These are phyloP conservation scores for Sprattus sprattus DNA, from an alignment of 2,113 vertebrate species.

Conservation along the genomic window DNA sequence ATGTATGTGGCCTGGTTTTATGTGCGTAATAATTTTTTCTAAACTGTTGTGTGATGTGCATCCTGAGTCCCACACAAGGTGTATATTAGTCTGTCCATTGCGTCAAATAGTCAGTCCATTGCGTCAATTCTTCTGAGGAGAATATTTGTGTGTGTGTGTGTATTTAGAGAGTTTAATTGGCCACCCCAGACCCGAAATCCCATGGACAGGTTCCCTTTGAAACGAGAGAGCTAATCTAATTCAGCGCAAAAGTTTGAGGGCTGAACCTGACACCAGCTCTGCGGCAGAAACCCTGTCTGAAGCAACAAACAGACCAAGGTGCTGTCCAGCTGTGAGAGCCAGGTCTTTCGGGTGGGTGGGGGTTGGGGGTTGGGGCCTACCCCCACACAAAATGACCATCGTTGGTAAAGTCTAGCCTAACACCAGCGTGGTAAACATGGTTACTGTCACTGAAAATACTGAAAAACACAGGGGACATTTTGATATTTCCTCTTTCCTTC, in stretches of 20 bases:
- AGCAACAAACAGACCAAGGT: slow-evolving; percentile 14
- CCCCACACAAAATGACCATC: neutral
- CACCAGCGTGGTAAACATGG: neutral
- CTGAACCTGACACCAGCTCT: slow-evolving; percentile 39
- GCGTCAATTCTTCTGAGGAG: no score
- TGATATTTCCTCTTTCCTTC: slow-evolving; percentile 54
- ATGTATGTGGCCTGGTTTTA: neutral
- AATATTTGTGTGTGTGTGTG: neutral
- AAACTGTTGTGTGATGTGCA: neutral
- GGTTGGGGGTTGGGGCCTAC: neutral
- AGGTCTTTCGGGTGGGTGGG: neutral
- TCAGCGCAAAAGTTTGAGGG: slow-evolving; percentile 53
- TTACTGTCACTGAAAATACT: slow-evolving; percentile 22
- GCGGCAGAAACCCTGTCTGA: neutral
- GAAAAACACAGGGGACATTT: slow-evolving; percentile 45
- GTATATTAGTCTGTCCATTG: neutral
- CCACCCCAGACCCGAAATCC: slow-evolving; percentile 44
- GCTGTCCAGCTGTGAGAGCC: slow-evolving; percentile 23
- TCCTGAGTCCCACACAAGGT: neutral
- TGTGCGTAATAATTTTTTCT: neutral
- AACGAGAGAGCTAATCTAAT: slow-evolving; percentile 51
- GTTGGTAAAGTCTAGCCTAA: neutral
- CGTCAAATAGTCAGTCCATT: neutral
- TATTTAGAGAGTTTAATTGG: slow-evolving; percentile 25
- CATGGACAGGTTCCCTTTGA: slow-evolving; percentile 49